Evolutionary conservation across 2,797 vertebrate species (phyloP), one percentile per base, ranked within the genome.

Genomic region (Pangasius mekongensis): DNA sequence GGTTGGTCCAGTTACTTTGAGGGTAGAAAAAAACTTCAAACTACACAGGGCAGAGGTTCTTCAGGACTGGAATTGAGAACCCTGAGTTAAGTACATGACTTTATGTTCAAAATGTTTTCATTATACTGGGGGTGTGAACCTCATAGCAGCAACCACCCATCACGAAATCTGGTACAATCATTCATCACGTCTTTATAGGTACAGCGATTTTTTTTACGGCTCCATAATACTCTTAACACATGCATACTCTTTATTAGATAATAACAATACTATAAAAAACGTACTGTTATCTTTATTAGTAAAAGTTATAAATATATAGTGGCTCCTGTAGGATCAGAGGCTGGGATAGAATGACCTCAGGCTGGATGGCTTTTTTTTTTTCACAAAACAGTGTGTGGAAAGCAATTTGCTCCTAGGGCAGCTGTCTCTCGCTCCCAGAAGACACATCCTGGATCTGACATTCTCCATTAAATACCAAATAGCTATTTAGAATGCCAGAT

Each of bases 391-490:
- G 30, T 89, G 33, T 73, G 83, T 76, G 62, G 71, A 80, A 85
- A 71, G 43, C 36, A 67, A 43, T 3, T n/a, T 30, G 47, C n/a
- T 83, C 39, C 33, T 20, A 76, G n/a, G 52, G n/a, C 73, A 71
- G 71, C 49, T 74, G 74, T 30, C 64, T 83, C 47, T 47, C 18
- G 3, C 73, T 87, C 62, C 71, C 43, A 52, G 74, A 54, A 74
- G 67, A 64, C 62, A 33, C 74, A 49, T 88, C 60, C 89, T 58
- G 47, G 27, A 87, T 86, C 84, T 89, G 81, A 91, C 76, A 67
- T 86, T 92, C 74, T 85, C 36, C 16, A 43, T 77, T n/a, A 87
- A 90, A 92, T 85, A 87, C 54, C 91, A 89, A 62, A 83, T 82
- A 78, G 9, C 64, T 81, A 27, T 67, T 84, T 87, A 27, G 33